Base-by-base conservation (phyloP, 2,888 invertebrate genomes). In the Hirudinaria manillensis region DNA sequence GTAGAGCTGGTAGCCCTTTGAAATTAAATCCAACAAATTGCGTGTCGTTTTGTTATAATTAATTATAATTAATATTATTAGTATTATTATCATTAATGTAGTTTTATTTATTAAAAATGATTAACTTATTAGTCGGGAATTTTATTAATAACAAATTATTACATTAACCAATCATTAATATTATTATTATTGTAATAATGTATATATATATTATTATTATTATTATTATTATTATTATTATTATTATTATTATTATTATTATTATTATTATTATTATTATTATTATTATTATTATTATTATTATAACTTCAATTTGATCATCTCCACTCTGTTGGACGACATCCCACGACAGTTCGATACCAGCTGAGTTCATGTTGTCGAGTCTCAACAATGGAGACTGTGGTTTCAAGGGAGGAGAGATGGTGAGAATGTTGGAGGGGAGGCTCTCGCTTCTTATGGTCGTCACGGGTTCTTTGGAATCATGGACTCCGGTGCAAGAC, bases 291-390 rank as follows among this genome's bases (percentile, higher is more conserved):
- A n/a, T n/a, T n/a, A n/a, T n/a, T n/a, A 10, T 24, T 32, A 10
- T 38, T 2, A 71, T 24, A 55, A 84, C 79, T 10, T 16, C 34
- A 56, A 56, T 65, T n/a, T 73, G 34, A 3, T 38, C 65, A 56
- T 38, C 65, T 38, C 56, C 56, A 16, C 16, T 61, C 16, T 72
- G 45, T 34, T 53, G 45, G 7, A 24, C 72, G n/a, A 36, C 81
- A 78, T 82, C 81, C 86, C 85, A 86, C 21, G 83, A 82, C 74
- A 85, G 81, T 78, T 85, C 84, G 72, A 85, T 82, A 3, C 85
- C 85, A 38, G 83, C 81, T 3, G 82, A 80, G 75, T 82, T 81
- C 78, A 86, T 82, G 10, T 84, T 82, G 74, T 85, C 84, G 19
- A 85, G 80, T 16, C 83, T 78, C 56, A 85, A 81, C 51, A 82